Evolutionary conservation across 2,113 vertebrate species (phyloP).

Genomic region (Eulemur rufifrons): DNA sequence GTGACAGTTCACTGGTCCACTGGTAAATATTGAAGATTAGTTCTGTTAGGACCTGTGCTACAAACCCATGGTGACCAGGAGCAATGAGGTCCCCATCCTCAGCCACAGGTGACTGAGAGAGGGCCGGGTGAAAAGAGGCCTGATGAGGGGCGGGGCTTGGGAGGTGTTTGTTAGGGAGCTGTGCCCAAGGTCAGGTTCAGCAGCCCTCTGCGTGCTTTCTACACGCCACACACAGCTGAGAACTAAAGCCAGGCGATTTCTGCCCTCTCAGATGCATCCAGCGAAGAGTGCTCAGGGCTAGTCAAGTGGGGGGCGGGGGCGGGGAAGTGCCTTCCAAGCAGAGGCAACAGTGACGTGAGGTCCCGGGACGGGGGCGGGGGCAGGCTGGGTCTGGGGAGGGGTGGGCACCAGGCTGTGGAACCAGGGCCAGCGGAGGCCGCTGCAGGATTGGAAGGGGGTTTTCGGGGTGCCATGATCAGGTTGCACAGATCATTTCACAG

Average conservation of each 20-base stretch:
- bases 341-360: background rate
- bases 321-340: background rate
- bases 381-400: background rate
- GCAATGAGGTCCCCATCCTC: background rate
- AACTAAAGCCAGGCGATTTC: background rate
- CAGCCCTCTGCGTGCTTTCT: background rate
- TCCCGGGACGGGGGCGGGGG: background rate
- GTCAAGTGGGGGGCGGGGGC: background rate
- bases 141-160: accelerated
- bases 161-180: background rate
- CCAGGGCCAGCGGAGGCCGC: background rate
- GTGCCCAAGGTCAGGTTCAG: no score
- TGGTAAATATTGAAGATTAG: background rate
- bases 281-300: background rate
- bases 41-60: background rate
- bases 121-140: background rate
- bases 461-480: no score
- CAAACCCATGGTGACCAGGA: background rate
- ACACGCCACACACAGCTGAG: background rate
- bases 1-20: background rate
- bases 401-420: background rate
- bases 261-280: background rate
- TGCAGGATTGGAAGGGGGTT: background rate
- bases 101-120: background rate
- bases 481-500: background rate